phyloP scores from a whole-genome alignment of 2,888 invertebrate genomes.

The Alloscopus bannaensis region DNA sequence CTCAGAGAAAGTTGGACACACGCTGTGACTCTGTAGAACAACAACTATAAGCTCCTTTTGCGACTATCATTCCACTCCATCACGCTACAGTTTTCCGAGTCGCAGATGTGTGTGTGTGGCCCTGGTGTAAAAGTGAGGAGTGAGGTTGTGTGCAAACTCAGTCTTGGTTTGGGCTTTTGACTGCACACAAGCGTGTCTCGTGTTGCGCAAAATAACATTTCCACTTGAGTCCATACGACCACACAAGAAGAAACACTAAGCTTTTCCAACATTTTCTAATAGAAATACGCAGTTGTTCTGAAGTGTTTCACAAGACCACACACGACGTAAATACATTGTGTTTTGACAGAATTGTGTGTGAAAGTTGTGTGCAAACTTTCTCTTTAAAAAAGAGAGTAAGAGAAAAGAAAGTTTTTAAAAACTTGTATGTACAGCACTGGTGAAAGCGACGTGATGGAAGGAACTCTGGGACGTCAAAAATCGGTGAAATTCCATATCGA shows the following conservation, averaged over 20 bases:
- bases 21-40: neutral
- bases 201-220: neutral
- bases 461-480: slow-evolving; percentile 27
- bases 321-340: neutral
- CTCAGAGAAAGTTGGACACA: neutral
- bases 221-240: neutral
- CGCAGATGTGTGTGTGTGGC: neutral
- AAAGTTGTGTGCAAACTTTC: too few relatives aligned
- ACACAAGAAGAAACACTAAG: neutral
- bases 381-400: neutral
- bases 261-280: neutral
- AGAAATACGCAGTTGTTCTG: neutral
- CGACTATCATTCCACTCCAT: neutral
- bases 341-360: neutral
- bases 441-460: neutral
- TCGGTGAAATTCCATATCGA: slow-evolving; percentile 52
- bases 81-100: neutral
- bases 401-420: neutral
- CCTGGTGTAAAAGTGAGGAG: neutral
- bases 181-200: too few relatives aligned
- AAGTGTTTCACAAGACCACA: neutral
- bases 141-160: neutral
- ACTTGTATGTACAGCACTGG: neutral
- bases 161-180: too few relatives aligned
- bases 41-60: neutral